Evolutionary conservation across 2,888 invertebrate genomes (phyloP).

Genomic region (Dryadula phaetusa): DNA sequence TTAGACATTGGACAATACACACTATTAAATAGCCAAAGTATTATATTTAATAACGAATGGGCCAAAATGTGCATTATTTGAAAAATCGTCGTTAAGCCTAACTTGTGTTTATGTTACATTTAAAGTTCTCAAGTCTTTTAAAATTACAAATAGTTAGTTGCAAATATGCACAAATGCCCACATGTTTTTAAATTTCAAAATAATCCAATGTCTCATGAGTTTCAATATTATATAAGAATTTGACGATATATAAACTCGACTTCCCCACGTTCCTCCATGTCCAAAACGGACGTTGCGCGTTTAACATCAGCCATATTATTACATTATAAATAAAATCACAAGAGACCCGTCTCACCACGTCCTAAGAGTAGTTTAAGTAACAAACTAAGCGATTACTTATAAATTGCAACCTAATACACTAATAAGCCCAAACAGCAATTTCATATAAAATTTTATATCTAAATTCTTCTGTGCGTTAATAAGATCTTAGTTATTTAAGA

Average conservation of each 20-base stretch:
- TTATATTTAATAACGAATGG: slow-evolving; percentile 14
- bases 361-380: neutral
- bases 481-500: neutral
- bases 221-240: neutral
- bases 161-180: slow-evolving; percentile 6
- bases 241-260: neutral
- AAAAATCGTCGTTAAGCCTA: neutral
- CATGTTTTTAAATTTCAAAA: slow-evolving; percentile 10
- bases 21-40: slow-evolving; percentile 8
- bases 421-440: neutral
- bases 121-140: slow-evolving; percentile 3
- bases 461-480: slow-evolving; percentile 19
- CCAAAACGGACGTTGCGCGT: slow-evolving; percentile 22
- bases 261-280: slow-evolving; percentile 1
- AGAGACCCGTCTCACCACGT: slow-evolving; percentile 18
- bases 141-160: neutral
- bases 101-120: neutral
- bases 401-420: slow-evolving; percentile 10
- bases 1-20: slow-evolving; percentile 31
- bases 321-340: slow-evolving; percentile 8
- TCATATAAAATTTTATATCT: slow-evolving; percentile 3
- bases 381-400: neutral
- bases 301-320: slow-evolving; percentile 16
- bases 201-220: slow-evolving; percentile 42
- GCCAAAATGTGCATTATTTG: slow-evolving; percentile 6